These are phyloP conservation scores for Enteromius thamalakanensis DNA, from an alignment of 2,797 vertebrate species.

Conservation along the genomic window DNA sequence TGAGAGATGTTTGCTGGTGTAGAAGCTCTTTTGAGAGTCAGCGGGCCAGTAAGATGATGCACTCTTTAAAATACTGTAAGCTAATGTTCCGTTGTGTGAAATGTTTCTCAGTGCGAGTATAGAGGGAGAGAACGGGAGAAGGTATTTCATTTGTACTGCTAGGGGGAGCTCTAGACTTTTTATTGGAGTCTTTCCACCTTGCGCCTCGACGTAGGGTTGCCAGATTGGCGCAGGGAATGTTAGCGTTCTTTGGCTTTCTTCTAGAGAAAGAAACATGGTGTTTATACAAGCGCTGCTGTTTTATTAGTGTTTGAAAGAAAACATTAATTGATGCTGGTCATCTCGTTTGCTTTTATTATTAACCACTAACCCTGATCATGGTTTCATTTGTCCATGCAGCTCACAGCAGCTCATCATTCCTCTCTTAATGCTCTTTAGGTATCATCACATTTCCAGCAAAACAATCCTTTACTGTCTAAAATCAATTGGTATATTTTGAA, in stretches of 20 bases:
- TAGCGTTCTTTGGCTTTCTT: background rate
- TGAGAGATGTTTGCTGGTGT: slow-evolving; percentile 14
- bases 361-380: background rate
- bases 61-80: slow-evolving; percentile 10
- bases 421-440: background rate
- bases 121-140: slow-evolving; percentile 26
- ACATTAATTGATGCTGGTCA: background rate
- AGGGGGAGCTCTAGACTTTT: slow-evolving; percentile 82
- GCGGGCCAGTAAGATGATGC: slow-evolving; percentile 40
- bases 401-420: background rate
- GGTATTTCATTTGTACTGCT: slow-evolving; percentile 70
- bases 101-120: background rate
- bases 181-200: slow-evolving; percentile 69
- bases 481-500: background rate
- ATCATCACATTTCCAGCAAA: background rate
- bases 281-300: background rate
- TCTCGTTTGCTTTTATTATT: background rate
- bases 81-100: background rate
- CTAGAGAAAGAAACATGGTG: background rate
- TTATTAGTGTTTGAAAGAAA: background rate
- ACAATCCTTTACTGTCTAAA: background rate
- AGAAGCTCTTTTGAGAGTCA: slow-evolving; percentile 34
- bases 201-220: slow-evolving; percentile 63
- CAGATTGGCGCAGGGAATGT: background rate
- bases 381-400: too few relatives aligned